phyloP scores from a whole-genome alignment of 2,113 vertebrate genomes.

The Pampusana beccarii region DNA sequence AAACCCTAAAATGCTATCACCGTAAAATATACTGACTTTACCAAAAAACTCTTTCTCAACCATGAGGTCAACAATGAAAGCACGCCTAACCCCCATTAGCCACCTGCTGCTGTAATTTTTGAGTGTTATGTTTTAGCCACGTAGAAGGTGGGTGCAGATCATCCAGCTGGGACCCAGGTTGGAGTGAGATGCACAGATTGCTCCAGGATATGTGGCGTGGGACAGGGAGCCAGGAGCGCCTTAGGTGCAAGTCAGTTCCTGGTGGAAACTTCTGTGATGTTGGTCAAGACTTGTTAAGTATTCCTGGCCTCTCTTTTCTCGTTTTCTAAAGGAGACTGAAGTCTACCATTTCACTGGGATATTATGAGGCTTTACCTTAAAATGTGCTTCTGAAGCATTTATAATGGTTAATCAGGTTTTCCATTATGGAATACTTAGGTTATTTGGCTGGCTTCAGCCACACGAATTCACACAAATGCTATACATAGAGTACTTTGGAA shows the following conservation, averaged over 20 bases:
- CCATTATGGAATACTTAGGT: conserved; percentile 54
- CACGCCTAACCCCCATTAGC: neutral
- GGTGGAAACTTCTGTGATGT: neutral
- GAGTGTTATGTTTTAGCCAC: neutral
- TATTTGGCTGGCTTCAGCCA: conserved; percentile 47
- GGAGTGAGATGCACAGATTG: neutral
- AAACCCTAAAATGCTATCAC: neutral
- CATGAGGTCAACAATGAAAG: neutral
- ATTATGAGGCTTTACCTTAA: conserved; percentile 46
- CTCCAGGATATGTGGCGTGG: neutral
- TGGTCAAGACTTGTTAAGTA: neutral
- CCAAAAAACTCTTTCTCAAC: neutral
- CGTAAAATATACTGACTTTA: neutral
- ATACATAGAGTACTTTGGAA: conserved; percentile 58
- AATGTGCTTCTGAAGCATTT: conserved; percentile 31
- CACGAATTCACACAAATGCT: conserved; percentile 30
- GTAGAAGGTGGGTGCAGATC: neutral
- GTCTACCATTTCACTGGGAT: neutral
- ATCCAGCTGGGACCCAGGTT: neutral
- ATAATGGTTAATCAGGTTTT: conserved; percentile 55
- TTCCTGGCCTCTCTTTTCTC: neutral
- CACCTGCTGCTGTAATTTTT: neutral
- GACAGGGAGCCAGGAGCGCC: neutral
- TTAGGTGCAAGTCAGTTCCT: neutral
- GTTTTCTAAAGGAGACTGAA: conserved; percentile 20